Evolutionary conservation across 2,113 vertebrate species (phyloP).

Genomic region (Protobothrops mucrosquamatus): DNA sequence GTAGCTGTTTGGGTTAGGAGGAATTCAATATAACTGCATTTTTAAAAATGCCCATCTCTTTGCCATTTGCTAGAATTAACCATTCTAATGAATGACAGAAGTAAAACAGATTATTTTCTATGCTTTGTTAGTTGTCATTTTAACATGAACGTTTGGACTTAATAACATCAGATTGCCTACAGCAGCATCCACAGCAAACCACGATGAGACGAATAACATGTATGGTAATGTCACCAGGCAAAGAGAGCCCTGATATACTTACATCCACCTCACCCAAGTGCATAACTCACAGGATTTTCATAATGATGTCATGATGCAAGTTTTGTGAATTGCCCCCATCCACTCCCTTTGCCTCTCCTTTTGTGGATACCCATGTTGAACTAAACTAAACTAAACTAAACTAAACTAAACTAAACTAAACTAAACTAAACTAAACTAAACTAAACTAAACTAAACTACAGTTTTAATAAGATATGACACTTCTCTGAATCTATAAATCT

Average conservation of each 20-base stretch:
- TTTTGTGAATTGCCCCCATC: background rate
- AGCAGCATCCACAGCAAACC: background rate
- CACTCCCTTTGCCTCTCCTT: background rate
- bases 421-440: background rate
- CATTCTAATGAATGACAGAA: background rate
- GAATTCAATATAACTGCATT: background rate
- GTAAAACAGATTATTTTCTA: background rate
- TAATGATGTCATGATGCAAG: background rate
- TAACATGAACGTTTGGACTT: background rate
- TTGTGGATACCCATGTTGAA: background rate
- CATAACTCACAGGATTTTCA: background rate
- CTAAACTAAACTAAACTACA: background rate
- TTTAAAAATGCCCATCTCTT: background rate
- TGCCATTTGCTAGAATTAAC: background rate
- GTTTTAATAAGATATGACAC: background rate
- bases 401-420: background rate
- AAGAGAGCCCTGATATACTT: background rate
- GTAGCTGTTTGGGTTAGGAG: background rate
- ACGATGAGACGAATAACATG: background rate
- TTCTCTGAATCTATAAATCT: background rate
- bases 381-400: background rate
- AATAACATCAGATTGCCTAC: background rate
- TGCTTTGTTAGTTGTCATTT: conserved; percentile 12
- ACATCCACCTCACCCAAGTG: background rate
- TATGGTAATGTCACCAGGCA: background rate